Percentiles rank a stretch among this genome's conserved stretches.
phyloP scores from a whole-genome alignment of 2,888 invertebrate species.

The Drosophila prostipennis region DNA sequence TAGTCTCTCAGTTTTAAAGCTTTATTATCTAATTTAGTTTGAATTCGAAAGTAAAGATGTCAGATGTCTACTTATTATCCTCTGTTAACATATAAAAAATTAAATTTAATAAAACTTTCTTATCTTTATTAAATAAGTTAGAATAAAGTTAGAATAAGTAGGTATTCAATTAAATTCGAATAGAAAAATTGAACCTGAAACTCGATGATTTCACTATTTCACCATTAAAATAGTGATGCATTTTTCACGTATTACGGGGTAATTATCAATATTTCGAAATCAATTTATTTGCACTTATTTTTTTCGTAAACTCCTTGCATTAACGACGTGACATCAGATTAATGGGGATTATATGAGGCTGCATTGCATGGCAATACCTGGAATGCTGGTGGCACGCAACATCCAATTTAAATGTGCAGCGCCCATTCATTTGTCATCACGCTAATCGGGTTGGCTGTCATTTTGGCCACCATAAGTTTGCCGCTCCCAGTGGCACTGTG shows the following conservation, averaged over 20 bases:
- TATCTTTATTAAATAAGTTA: too few relatives aligned
- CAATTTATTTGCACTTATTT: neutral
- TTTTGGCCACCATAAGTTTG: conserved; percentile 13
- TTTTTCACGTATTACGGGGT: neutral
- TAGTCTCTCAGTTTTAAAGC: too few relatives aligned
- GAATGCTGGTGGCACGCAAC: neutral
- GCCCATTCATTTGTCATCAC: conserved; percentile 20
- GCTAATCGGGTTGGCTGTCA: conserved; percentile 4
- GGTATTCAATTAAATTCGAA: too few relatives aligned
- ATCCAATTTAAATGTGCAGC: neutral
- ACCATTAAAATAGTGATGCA: too few relatives aligned
- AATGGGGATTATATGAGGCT: conserved; percentile 2
- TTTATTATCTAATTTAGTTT: too few relatives aligned
- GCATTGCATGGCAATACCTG: neutral
- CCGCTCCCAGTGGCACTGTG: neutral
- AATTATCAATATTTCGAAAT: neutral
- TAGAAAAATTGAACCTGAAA: too few relatives aligned
- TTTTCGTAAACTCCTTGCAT: neutral
- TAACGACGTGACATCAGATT: conserved; percentile 10
- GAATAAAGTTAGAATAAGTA: too few relatives aligned
- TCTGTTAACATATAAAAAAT: too few relatives aligned
- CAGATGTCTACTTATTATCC: too few relatives aligned
- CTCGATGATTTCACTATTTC: too few relatives aligned
- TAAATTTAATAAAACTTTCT: too few relatives aligned
- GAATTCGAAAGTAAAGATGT: too few relatives aligned